Percentiles rank a stretch among this genome's conserved stretches.
These are phyloP conservation scores for Alces alces DNA, from an alignment of 2,113 vertebrate genomes.

Conservation along the genomic window DNA sequence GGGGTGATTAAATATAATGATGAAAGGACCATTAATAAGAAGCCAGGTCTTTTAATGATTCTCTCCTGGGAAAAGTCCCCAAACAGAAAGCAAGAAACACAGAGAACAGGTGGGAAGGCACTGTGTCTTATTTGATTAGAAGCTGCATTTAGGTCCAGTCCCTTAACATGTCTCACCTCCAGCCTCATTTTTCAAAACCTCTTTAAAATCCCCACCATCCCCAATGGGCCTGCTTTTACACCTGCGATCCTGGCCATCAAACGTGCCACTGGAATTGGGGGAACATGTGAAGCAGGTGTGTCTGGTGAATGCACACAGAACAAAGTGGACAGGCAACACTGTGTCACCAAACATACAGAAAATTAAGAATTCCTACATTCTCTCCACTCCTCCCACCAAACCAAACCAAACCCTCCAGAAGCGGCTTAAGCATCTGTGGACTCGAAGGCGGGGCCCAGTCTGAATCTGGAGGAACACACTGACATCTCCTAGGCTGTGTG, in stretches of 20 bases:
- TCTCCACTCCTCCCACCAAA: background rate
- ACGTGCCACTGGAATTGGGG: background rate
- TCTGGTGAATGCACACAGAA: background rate
- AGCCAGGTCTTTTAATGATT: slow-evolving; percentile 39
- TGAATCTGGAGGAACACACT: background rate
- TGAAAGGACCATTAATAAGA: slow-evolving; percentile 60
- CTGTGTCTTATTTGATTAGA: background rate
- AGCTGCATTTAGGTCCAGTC: background rate
- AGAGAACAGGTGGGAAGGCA: background rate
- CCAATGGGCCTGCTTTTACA: background rate
- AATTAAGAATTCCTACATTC: background rate
- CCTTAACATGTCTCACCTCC: background rate
- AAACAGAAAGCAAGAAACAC: slow-evolving; percentile 31
- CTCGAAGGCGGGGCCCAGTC: background rate
- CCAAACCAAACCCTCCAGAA: background rate
- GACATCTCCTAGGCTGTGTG: background rate
- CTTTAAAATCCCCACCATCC: background rate
- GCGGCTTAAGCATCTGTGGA: background rate
- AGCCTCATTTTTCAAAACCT: background rate
- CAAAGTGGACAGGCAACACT: background rate
- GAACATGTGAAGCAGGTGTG: background rate
- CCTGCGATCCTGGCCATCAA: background rate
- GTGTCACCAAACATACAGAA: background rate
- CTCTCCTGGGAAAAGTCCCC: slow-evolving; percentile 44
- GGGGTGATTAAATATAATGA: slow-evolving; percentile 57